Conservation (phyloP, 2,797 vertebrate species). For the Myripristis murdjan region DNA sequence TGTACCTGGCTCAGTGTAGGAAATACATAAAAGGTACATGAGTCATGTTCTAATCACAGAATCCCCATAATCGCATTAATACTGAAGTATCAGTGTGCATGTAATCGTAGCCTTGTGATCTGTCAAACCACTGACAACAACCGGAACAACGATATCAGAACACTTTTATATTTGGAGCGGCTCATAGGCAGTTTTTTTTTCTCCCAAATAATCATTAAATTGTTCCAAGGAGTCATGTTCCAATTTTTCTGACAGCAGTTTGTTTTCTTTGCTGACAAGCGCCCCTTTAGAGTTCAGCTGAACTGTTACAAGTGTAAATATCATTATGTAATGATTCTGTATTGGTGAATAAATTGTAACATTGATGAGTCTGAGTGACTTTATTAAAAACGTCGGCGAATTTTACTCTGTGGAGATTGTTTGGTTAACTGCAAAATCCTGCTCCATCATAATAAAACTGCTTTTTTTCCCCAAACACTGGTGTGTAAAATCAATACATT, state of each 20-base stretch:
- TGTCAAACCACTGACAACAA: conserved; percentile 7
- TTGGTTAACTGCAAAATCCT: conserved; percentile 8
- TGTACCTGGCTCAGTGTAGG: not conserved
- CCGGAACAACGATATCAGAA: not conserved
- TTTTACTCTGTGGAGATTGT: not conserved
- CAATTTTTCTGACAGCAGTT: not conserved
- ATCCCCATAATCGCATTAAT: not conserved
- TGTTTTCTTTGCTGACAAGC: not conserved
- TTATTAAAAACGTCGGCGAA: not conserved
- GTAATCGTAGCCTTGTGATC: conserved; percentile 1
- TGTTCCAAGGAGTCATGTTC: not conserved
- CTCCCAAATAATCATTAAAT: not conserved
- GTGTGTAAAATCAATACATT: not conserved
- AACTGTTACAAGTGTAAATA: conserved; percentile 6
- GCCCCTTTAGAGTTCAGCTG: not conserved
- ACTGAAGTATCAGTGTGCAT: not conserved
- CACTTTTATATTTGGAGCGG: not conserved
- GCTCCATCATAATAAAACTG: conserved; percentile 16
- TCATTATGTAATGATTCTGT: conserved; percentile 16
- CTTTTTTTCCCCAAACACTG: not conserved
- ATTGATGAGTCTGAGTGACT: conserved; percentile 4
- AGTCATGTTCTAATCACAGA: conserved; percentile 1
- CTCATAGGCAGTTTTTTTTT: not conserved
- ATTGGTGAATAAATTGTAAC: conserved; percentile 29
- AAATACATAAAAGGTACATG: not conserved